These are phyloP conservation scores for Chironomus striatipennis DNA, from an alignment of 1,140 invertebrate species.

Conservation along the genomic window DNA sequence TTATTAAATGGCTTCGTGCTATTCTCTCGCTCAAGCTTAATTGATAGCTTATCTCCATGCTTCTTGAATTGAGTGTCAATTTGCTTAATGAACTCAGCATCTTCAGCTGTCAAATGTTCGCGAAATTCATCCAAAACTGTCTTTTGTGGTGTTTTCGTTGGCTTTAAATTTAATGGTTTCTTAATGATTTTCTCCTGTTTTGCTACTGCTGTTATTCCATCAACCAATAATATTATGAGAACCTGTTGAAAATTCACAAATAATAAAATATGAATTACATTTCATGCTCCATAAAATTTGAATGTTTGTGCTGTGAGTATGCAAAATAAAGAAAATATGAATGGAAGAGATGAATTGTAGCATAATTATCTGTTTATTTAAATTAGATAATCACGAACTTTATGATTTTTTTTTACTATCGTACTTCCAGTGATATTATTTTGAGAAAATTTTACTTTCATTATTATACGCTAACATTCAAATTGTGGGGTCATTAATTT, in stretches of 20 bases:
- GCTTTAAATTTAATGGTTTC: conserved; percentile 22
- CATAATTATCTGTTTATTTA: too few relatives aligned
- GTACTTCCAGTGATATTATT: too few relatives aligned
- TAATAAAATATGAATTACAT: neutral
- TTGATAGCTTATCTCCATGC: conserved; percentile 38
- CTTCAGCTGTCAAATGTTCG: conserved; percentile 34
- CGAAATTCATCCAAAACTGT: conserved; percentile 29
- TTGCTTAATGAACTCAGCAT: conserved; percentile 39
- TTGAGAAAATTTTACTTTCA: too few relatives aligned
- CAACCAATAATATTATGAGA: neutral
- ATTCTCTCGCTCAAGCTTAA: conserved; percentile 38
- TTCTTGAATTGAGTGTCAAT: conserved; percentile 39
- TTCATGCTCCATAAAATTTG: neutral
- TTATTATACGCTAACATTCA: too few relatives aligned
- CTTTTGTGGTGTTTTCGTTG: conserved; percentile 25
- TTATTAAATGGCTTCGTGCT: conserved; percentile 31
- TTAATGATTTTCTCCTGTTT: conserved; percentile 19
- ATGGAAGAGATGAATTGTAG: too few relatives aligned
- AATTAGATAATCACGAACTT: too few relatives aligned
- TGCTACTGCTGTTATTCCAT: neutral
- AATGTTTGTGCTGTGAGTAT: neutral
- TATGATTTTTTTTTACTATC: too few relatives aligned
- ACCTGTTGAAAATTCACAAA: neutral
- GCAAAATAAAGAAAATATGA: neutral
- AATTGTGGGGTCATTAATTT: too few relatives aligned